phyloP scores from a whole-genome alignment of 2,113 vertebrate genomes.

The Leiothrix lutea region DNA sequence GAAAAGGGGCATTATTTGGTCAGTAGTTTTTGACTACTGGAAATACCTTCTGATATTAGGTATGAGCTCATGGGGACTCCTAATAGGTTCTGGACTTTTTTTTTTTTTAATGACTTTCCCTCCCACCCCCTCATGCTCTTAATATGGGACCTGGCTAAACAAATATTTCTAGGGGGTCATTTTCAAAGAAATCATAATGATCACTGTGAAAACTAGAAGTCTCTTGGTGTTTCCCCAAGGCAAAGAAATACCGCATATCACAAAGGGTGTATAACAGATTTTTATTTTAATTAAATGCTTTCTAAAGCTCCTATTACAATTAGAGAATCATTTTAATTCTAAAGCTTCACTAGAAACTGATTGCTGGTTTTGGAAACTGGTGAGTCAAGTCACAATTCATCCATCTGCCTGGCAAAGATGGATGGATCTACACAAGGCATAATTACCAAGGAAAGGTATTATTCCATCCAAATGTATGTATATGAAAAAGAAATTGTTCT shows the following conservation, averaged over 20 bases:
- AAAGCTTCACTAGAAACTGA: neutral
- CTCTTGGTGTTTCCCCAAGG: neutral
- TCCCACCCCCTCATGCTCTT: neutral
- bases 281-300: slow-evolving; percentile 47
- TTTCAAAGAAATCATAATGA: slow-evolving; percentile 46
- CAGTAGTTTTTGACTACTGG: neutral
- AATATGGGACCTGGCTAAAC: slow-evolving; percentile 7
- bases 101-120: neutral
- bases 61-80: neutral
- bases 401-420: neutral
- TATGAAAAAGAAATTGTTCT: neutral
- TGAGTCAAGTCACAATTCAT: neutral
- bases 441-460: slow-evolving; percentile 5
- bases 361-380: neutral
- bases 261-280: neutral
- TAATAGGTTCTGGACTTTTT: neutral
- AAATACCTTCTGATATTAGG: slow-evolving; percentile 27
- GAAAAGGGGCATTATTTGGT: neutral
- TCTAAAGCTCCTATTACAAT: neutral
- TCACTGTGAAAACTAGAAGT: neutral
- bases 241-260: slow-evolving; percentile 39
- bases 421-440: neutral
- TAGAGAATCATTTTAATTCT: slow-evolving; percentile 1
- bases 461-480: neutral
- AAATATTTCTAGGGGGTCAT: slow-evolving; percentile 18